Conservation (phyloP, 2,113 vertebrate species). For the Myodes glareolus region DNA sequence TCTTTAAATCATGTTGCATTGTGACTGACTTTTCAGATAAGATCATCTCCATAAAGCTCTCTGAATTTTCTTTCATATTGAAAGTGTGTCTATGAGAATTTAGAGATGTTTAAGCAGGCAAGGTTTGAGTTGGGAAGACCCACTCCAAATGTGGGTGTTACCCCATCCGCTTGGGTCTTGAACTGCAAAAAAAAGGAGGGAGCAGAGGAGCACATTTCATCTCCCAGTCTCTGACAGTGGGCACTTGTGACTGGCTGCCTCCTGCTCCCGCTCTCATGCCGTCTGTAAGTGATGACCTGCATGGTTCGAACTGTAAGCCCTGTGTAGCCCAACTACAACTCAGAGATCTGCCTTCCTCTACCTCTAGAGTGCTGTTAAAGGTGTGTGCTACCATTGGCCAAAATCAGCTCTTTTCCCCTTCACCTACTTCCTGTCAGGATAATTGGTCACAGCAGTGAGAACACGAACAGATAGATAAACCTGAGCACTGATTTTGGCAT, state of each 20-base stretch:
- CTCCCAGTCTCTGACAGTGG: background rate
- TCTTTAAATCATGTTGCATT: background rate
- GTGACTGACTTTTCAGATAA: background rate
- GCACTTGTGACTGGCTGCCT: background rate
- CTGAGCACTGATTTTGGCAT: background rate
- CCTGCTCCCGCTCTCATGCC: background rate
- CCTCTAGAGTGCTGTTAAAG: background rate
- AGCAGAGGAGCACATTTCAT: background rate
- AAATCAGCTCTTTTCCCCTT: background rate
- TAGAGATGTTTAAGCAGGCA: background rate
- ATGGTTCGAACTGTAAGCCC: background rate
- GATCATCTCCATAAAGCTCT: background rate
- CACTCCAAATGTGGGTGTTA: background rate
- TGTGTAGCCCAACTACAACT: background rate
- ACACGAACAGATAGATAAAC: too few relatives aligned
- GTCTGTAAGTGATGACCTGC: background rate
- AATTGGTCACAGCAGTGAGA: background rate
- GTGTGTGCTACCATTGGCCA: background rate
- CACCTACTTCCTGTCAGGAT: background rate
- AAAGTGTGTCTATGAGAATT: background rate
- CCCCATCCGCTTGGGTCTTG: background rate
- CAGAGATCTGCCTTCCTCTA: background rate
- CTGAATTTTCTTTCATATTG: background rate
- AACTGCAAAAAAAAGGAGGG: background rate
- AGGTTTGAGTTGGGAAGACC: background rate